phyloP scores from a whole-genome alignment of 2,888 invertebrate species.

The Boloria euphrosyne region DNA sequence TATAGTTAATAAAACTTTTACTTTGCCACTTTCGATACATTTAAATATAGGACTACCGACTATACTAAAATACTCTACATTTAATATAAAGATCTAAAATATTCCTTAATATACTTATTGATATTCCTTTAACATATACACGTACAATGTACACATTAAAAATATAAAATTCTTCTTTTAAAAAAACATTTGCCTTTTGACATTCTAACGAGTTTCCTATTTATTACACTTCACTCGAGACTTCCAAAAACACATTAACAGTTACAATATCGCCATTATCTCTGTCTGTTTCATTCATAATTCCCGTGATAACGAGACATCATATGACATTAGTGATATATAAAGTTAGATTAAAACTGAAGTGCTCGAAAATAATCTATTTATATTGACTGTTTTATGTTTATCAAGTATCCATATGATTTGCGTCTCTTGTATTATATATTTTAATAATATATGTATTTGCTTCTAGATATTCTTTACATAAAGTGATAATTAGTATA shows the following conservation, averaged over 20 bases:
- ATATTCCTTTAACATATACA: too few species aligned
- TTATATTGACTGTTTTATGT: constrained; percentile 3
- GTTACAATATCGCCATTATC: constrained; percentile 45
- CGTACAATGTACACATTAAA: too few species aligned
- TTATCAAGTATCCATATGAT: constrained; percentile 13
- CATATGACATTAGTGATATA: constrained; percentile 44
- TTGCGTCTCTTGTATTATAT: background rate
- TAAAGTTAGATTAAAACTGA: constrained; percentile 38
- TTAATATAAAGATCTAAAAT: too few species aligned
- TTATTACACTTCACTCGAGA: constrained; percentile 38
- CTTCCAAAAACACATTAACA: constrained; percentile 41
- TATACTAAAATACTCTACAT: background rate
- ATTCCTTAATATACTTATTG: too few species aligned
- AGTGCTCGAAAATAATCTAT: constrained; percentile 25
- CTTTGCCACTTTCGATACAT: background rate
- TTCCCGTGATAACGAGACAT: constrained; percentile 48
- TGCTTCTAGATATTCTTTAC: background rate
- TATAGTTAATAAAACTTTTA: too few species aligned
- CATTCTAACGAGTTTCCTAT: constrained; percentile 41
- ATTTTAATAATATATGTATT: background rate
- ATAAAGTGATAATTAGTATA: too few species aligned
- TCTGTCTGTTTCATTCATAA: constrained; percentile 51
- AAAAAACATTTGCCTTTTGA: constrained; percentile 38
- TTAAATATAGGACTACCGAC: background rate
- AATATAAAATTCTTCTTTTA: constrained; percentile 2